Conservation (phyloP, 1,140 invertebrate genomes). For the Caenorhabditis brenneri region DNA sequence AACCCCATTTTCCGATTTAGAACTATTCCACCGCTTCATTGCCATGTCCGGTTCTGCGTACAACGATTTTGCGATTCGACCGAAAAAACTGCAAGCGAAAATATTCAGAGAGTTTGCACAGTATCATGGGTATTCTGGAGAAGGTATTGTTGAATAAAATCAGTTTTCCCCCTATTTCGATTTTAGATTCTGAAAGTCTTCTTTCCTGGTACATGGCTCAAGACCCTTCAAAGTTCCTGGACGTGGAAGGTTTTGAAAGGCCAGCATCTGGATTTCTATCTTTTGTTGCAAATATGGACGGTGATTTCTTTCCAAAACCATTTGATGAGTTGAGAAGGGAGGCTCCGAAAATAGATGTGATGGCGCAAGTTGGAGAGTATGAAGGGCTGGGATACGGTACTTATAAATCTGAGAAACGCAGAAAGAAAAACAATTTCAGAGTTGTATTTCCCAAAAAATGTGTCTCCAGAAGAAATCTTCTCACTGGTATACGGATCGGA, state of each 20-base stretch:
- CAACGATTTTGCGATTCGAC: constrained; percentile 56
- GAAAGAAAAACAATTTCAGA: background rate
- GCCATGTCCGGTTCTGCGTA: constrained; percentile 60
- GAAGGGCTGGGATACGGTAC: constrained; percentile 65
- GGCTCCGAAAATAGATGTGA: constrained; percentile 48
- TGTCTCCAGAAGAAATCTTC: background rate
- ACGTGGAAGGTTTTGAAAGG: background rate
- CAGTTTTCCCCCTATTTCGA: no score
- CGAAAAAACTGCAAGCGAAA: constrained; percentile 33
- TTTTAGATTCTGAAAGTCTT: constrained; percentile 19
- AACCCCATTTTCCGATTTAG: no score
- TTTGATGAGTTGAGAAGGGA: constrained; percentile 59
- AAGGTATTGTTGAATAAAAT: constrained; percentile 32
- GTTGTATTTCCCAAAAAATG: no score
- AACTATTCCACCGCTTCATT: constrained; percentile 61
- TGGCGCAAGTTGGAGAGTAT: constrained; percentile 56
- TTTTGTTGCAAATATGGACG: constrained; percentile 56
- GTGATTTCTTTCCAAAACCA: constrained; percentile 62
- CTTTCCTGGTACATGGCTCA: background rate
- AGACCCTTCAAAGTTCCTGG: background rate
- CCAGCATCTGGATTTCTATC: background rate
- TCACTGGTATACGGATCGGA: background rate
- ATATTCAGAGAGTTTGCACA: background rate
- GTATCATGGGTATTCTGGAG: constrained; percentile 9
- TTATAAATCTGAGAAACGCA: background rate